These are phyloP conservation scores for Monochamus alternatus DNA, from an alignment of 2,888 invertebrate species.

Conservation along the genomic window DNA sequence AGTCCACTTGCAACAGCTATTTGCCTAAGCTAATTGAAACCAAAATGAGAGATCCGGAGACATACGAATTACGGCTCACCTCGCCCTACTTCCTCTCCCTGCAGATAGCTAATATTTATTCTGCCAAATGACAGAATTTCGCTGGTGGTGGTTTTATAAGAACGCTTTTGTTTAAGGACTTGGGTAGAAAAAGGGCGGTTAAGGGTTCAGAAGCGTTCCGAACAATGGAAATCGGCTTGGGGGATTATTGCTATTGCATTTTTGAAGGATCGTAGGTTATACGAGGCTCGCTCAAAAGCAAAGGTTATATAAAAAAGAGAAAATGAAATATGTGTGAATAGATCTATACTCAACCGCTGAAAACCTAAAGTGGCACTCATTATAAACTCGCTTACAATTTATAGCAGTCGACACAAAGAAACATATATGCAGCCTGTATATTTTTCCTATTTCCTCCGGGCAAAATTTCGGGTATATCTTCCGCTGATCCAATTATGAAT, in stretches of 20 bases:
- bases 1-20: constrained; percentile 47
- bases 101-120: constrained; percentile 59
- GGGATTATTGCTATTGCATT: neutral
- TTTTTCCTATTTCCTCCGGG: too few species aligned
- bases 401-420: too few species aligned
- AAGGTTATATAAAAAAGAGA: too few species aligned
- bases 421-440: too few species aligned
- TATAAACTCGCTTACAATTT: too few species aligned
- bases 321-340: too few species aligned
- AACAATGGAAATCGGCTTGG: constrained; percentile 18
- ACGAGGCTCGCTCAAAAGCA: too few species aligned
- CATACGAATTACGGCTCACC: constrained; percentile 50
- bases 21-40: constrained; percentile 60
- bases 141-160: constrained; percentile 43
- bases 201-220: constrained; percentile 8
- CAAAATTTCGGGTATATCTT: too few species aligned
- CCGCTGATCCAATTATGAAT: too few species aligned
- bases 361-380: too few species aligned
- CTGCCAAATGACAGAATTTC: constrained; percentile 58
- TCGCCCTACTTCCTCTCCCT: constrained; percentile 42
- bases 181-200: constrained; percentile 23
- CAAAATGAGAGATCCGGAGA: constrained; percentile 56
- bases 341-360: too few species aligned
- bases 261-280: too few species aligned
- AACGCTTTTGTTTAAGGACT: constrained; percentile 47